Percentiles rank a stretch among this genome's conserved stretches.
Evolutionary conservation across 2,113 vertebrate species (phyloP).

Genomic region (Rostratula benghalensis): DNA sequence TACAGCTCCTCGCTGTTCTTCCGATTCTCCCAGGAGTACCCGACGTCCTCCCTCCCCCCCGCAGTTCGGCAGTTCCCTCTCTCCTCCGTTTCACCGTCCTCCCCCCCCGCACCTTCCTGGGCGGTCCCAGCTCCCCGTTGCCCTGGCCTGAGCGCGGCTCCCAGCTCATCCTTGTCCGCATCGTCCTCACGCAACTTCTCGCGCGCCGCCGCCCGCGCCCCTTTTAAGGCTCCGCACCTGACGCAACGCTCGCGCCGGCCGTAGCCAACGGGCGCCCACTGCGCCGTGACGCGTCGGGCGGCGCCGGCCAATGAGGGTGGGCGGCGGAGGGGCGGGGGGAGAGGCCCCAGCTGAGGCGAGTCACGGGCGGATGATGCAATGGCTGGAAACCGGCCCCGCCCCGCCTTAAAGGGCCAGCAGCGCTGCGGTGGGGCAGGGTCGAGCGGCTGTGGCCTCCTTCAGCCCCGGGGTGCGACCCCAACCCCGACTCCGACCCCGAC

Average conservation of each 20-base stretch:
- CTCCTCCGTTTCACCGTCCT: too few species aligned
- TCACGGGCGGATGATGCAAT: not conserved
- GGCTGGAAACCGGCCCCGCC: not conserved
- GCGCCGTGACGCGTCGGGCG: accelerated
- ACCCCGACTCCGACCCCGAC: not conserved
- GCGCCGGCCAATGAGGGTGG: not conserved
- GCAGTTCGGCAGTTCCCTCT: too few species aligned
- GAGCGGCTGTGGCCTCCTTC: not conserved
- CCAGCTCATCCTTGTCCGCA: not conserved
- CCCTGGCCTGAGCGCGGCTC: not conserved
- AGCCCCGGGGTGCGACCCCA: too few species aligned
- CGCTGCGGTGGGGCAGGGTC: not conserved
- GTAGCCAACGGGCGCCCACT: not conserved
- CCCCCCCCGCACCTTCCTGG: not conserved
- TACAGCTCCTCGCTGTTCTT: too few species aligned
- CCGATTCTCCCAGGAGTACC: too few species aligned
- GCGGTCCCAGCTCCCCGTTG: not conserved
- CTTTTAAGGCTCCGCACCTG: not conserved
- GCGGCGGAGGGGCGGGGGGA: not conserved
- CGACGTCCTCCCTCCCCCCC: too few species aligned
- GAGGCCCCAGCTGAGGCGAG: not conserved
- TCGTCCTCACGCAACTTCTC: not conserved
- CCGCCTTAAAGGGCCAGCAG: not conserved
- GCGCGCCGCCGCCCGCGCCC: not conserved
- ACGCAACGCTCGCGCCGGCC: not conserved